Base-by-base conservation (phyloP, 1,140 invertebrate genomes). In the Rhysida immarginata region DNA sequence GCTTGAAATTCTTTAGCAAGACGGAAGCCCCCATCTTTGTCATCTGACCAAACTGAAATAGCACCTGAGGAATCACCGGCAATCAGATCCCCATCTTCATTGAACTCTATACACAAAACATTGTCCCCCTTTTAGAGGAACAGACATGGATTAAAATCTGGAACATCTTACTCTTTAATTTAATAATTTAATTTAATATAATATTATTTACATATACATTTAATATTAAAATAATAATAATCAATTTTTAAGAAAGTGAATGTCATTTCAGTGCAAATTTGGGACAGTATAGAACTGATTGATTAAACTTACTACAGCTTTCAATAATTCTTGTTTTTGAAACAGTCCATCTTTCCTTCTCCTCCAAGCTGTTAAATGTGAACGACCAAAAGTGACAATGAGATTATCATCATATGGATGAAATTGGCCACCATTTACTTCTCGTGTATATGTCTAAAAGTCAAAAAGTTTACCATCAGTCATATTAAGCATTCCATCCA, bases 61-160 rank as follows among this genome's bases (percentile, higher is more conserved):
- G 89, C 92, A 0, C 93, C 93, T 70, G 92, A 87, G 53, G 85
- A 87, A 65, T 96, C 92, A 1, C 91, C 93, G 0, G 89, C 91
- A 3, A 96, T 83, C 0, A 96, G 84, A 66, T 94, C 87, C 2
- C 92, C 92, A 68, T 92, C 87, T 67, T 87, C 84, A 66, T 92
- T 83, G 68, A 96, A 96, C 61, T 92, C 87, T 24, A 96, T 74
- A 58, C 87, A 74, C 26, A 51, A 25, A 11, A 51, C 20, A 51
- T 51, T 51, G 23, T 51, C 49, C 24, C 49, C 49, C 49, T 51
- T 25, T 5, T 8, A 27, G 21, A 20, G 16, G n/a, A n/a, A n/a
- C n/a, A n/a, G n/a, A n/a, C n/a, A n/a, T n/a, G n/a, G n/a, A n/a
- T n/a, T n/a, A n/a, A n/a, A n/a, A n/a, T n/a, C n/a, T n/a, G n/a